phyloP scores from a whole-genome alignment of 2,113 vertebrate genomes.

The Tragulus kanchil region DNA sequence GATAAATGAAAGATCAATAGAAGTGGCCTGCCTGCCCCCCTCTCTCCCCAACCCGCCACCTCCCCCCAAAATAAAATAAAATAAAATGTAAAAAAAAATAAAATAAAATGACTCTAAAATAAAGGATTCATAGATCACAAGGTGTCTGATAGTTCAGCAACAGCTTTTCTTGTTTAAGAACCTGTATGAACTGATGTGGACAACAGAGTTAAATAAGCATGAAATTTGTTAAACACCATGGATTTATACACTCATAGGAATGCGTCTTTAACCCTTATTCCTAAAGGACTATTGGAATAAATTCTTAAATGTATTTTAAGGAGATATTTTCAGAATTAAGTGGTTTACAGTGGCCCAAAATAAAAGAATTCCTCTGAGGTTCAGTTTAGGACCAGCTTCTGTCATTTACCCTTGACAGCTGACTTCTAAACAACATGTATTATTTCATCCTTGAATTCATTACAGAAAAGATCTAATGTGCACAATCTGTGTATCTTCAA shows the following conservation, averaged over 20 bases:
- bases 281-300: conserved; percentile 88
- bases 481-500: conserved; percentile 60
- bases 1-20: too few relatives aligned
- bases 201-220: conserved; percentile 86
- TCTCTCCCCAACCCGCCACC: too few relatives aligned
- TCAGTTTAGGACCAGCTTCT: conserved; percentile 84
- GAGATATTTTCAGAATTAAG: conserved; percentile 87
- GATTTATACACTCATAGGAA: conserved; percentile 87
- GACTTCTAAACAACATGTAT: conserved; percentile 71
- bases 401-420: conserved; percentile 79
- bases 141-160: conserved; percentile 77
- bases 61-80: too few relatives aligned
- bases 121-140: conserved; percentile 77
- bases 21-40: too few relatives aligned
- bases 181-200: conserved; percentile 85
- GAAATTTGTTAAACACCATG: conserved; percentile 86
- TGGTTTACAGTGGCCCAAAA: conserved; percentile 82
- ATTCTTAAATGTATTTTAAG: conserved; percentile 87
- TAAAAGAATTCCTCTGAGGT: conserved; percentile 84
- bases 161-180: conserved; percentile 82
- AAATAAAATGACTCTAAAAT: conserved; percentile 69
- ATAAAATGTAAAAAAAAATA: too few relatives aligned
- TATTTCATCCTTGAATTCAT: conserved; percentile 66
- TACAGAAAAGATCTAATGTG: conserved; percentile 52
- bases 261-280: conserved; percentile 88